These are phyloP conservation scores for Caenorhabditis drosophilae DNA, from an alignment of 2,888 invertebrate genomes.

Conservation along the genomic window DNA sequence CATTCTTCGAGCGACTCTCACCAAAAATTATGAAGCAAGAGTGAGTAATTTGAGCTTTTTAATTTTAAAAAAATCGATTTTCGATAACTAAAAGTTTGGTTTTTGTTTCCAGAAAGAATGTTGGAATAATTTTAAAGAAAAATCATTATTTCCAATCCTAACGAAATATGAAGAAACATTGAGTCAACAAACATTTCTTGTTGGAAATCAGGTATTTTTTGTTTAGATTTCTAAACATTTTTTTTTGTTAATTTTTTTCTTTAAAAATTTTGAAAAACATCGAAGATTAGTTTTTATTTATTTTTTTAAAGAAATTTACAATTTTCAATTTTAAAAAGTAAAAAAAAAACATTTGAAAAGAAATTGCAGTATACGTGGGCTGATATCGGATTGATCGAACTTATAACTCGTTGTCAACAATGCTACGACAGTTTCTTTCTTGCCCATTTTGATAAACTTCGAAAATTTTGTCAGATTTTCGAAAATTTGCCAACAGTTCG, in stretches of 20 bases:
- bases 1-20: slow-evolving; percentile 52
- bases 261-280: too few relatives aligned
- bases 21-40: slow-evolving; percentile 54
- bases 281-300: too few relatives aligned
- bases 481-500: slow-evolving; percentile 45
- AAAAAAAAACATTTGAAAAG: too few relatives aligned
- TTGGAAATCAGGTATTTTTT: slow-evolving; percentile 36
- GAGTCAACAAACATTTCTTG: slow-evolving; percentile 38
- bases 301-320: too few relatives aligned
- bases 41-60: slow-evolving; percentile 19
- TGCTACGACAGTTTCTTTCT: slow-evolving; percentile 56
- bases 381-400: slow-evolving; percentile 56
- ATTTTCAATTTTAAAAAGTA: too few relatives aligned
- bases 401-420: slow-evolving; percentile 52
- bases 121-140: slow-evolving; percentile 36
- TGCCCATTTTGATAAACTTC: slow-evolving; percentile 46
- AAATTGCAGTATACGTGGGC: slow-evolving; percentile 59
- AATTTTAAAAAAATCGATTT: background rate
- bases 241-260: too few relatives aligned
- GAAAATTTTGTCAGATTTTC: slow-evolving; percentile 40
- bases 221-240: background rate
- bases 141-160: slow-evolving; percentile 43
- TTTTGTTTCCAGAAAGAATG: slow-evolving; percentile 22
- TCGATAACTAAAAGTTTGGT: background rate
- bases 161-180: slow-evolving; percentile 45